Base-by-base conservation (phyloP, 2,888 invertebrate genomes). In the Mellilla xanthometata region DNA sequence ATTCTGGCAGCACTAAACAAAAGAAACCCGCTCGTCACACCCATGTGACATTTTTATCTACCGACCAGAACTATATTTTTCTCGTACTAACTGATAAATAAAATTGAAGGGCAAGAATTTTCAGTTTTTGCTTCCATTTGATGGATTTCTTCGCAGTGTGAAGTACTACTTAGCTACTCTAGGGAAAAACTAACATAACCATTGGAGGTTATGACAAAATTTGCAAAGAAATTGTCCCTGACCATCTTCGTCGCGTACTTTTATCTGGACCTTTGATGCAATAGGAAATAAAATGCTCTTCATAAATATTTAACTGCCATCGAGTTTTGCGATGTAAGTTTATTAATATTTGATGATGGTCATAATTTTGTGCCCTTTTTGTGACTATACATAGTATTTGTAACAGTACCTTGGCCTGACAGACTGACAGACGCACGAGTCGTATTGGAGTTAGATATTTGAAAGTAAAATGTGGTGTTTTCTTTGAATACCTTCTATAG, bases 181-280 rank as follows among this genome's bases (percentile, higher is more conserved):
- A 5, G n/a, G 34, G 24, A 45, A 45, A 45, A 45, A 39, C 3
- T 11, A n/a, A n/a, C n/a, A n/a, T n/a, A n/a, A n/a, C 9, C 13
- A 33, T 28, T 36, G 28, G n/a, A n/a, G n/a, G 19, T 12, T 45
- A 45, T 34, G 33, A 39, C 39, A 39, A 39, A 34, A 39, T 34
- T 29, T 29, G 13, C 29, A 34, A 39, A 39, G 10, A 22, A 38
- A 26, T 34, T 39, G 24, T 7, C 8, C 9, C n/a, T 8, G 12
- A 5, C 39, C 45, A 24, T 39, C 34, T 39, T 30, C 6, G 39
- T 29, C 33, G n/a, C 23, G 27, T 8, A 31, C 9, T 23, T 43
- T 35, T 22, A 44, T 38, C 12, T 13, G 3, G 9, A 3, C 27
- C 11, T 10, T 9, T 19, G 19, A 32, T 13, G 22, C 15, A 13